These are phyloP conservation scores for Sclerodermus sp. DNA, from an alignment of 2,888 invertebrate species.

Conservation along the genomic window DNA sequence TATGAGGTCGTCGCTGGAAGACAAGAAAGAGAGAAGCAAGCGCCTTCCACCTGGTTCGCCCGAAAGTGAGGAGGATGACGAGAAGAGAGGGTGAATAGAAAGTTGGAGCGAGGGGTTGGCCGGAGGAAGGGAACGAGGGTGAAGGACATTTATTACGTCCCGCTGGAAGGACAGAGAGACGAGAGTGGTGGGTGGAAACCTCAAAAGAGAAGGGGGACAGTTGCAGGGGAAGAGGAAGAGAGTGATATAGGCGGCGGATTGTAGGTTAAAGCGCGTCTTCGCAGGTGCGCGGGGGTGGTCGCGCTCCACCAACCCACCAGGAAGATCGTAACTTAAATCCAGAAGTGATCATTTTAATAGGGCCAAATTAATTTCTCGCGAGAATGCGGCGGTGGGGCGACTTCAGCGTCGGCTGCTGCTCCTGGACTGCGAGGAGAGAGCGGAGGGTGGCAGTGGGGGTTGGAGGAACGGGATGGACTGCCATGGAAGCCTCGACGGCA, in stretches of 20 bases:
- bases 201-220: not conserved
- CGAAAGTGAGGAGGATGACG: no score
- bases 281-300: no score
- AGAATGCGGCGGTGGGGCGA: conserved; percentile 30
- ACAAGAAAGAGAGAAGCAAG: no score
- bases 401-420: no score
- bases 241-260: not conserved
- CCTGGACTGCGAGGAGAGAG: conserved; percentile 8
- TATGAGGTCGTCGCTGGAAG: no score
- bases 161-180: not conserved
- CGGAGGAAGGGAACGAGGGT: not conserved
- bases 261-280: not conserved
- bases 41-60: no score
- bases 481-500: not conserved
- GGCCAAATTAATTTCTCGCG: conserved; percentile 42
- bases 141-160: no score
- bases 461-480: not conserved
- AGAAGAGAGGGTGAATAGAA: not conserved
- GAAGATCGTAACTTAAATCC: conserved; percentile 40
- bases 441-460: conserved; percentile 20
- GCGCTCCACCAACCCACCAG: no score
- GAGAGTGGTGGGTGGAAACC: not conserved
- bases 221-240: not conserved
- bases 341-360: conserved; percentile 45
- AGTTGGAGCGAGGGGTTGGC: not conserved